phyloP scores from a whole-genome alignment of 2,113 vertebrate genomes.

The Gobio gobio region DNA sequence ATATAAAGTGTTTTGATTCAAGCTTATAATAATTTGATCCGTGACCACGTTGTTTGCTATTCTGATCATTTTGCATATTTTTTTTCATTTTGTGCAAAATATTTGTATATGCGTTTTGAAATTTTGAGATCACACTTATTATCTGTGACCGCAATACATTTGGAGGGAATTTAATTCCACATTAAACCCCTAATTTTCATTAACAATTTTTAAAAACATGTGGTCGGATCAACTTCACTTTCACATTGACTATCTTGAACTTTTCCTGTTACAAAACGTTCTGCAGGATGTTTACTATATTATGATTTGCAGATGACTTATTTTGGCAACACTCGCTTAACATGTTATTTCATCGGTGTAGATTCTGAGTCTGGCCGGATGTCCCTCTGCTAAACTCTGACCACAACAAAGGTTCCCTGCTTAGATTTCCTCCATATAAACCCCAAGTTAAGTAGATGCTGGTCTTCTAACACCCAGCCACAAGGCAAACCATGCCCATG shows the following conservation, averaged over 20 bases:
- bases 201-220: not conserved
- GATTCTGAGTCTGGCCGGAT: slow-evolving; percentile 26
- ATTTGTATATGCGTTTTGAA: too few species aligned
- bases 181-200: too few species aligned
- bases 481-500: slow-evolving; percentile 36
- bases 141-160: too few species aligned
- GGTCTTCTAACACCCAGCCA: slow-evolving; percentile 29
- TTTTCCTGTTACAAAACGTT: not conserved
- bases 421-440: slow-evolving; percentile 26
- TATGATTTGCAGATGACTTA: not conserved
- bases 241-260: not conserved
- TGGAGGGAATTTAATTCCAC: too few species aligned
- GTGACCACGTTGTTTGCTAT: too few species aligned
- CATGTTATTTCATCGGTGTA: not conserved
- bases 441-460: slow-evolving; percentile 14
- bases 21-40: too few species aligned
- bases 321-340: not conserved
- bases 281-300: not conserved
- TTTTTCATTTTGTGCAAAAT: too few species aligned
- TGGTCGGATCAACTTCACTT: not conserved
- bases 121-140: too few species aligned
- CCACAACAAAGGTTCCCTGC: slow-evolving; percentile 44
- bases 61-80: too few species aligned
- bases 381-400: not conserved
- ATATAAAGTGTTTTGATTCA: too few species aligned